These are phyloP conservation scores for Leontopithecus rosalia DNA, from an alignment of 2,797 vertebrate genomes.

Conservation along the genomic window DNA sequence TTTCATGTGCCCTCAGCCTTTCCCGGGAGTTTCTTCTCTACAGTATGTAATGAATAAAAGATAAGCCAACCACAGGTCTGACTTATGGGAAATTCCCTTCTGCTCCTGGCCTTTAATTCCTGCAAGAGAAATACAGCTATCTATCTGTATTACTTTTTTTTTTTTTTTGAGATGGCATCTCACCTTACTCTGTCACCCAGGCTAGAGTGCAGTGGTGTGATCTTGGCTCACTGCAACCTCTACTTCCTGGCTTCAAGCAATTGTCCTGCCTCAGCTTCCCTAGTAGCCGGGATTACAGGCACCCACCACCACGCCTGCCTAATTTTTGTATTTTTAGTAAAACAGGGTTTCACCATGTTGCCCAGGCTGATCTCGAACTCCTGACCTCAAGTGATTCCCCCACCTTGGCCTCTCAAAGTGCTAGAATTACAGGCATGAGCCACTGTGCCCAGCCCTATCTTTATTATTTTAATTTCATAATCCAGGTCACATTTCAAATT, in stretches of 20 bases:
- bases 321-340: background rate
- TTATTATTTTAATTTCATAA: slow-evolving; percentile 32
- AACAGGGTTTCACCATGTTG: background rate
- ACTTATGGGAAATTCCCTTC: background rate
- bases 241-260: background rate
- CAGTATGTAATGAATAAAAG: slow-evolving; percentile 84
- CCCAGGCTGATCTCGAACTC: background rate
- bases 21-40: slow-evolving; percentile 93
- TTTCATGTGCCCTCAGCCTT: slow-evolving; percentile 91
- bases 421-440: background rate
- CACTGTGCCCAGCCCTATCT: background rate
- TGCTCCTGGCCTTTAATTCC: background rate
- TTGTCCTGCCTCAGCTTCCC: background rate
- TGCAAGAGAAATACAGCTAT: background rate
- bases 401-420: background rate
- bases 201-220: background rate
- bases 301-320: background rate
- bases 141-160: background rate
- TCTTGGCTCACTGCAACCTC: background rate
- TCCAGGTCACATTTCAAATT: slow-evolving; percentile 38
- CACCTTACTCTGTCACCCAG: background rate
- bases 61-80: background rate
- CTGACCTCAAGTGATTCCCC: background rate
- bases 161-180: background rate
- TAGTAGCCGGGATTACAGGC: background rate